Evolutionary conservation across 1,140 invertebrate genomes (phyloP).

Genomic region (Drosophila truncata): DNA sequence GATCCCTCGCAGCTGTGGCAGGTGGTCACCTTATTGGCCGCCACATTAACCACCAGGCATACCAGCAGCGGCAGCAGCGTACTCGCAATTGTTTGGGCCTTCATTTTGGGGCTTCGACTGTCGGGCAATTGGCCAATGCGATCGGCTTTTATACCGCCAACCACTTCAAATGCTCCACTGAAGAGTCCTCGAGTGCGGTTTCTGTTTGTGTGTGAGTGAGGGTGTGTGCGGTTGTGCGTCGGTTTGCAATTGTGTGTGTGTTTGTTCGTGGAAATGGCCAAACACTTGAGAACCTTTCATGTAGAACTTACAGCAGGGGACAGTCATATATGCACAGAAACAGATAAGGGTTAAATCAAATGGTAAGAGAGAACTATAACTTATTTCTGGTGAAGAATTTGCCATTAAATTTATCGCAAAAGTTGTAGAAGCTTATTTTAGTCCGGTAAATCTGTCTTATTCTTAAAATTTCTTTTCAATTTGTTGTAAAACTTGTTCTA

Average conservation of each 20-base stretch:
- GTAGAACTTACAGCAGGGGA: conserved; percentile 27
- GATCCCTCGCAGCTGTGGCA: conserved; percentile 72
- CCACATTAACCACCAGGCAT: conserved; percentile 20
- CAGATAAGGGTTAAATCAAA: not conserved
- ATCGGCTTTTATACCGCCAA: conserved; percentile 64
- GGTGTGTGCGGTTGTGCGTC: not conserved
- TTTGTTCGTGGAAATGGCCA: conserved; percentile 31
- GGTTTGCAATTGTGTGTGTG: conserved; percentile 12
- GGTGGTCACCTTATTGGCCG: conserved; percentile 49
- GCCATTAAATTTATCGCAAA: not conserved
- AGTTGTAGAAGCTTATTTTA: not conserved
- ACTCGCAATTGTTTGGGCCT: conserved; percentile 46
- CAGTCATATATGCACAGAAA: not conserved
- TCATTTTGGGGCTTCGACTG: conserved; percentile 58
- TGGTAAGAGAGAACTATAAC: not conserved
- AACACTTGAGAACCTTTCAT: conserved; percentile 34
- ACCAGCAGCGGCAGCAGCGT: conserved; percentile 44
- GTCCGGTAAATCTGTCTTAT: too few species aligned
- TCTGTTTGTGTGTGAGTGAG: conserved; percentile 1
- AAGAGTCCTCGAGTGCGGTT: conserved; percentile 54
- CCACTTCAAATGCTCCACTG: conserved; percentile 39
- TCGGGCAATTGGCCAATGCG: conserved; percentile 34
- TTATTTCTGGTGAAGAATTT: not conserved
- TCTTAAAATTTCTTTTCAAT: not conserved
- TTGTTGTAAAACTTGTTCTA: not conserved